Evolutionary conservation across 2,888 invertebrate genomes (phyloP).

Genomic region (Pammene aurita): DNA sequence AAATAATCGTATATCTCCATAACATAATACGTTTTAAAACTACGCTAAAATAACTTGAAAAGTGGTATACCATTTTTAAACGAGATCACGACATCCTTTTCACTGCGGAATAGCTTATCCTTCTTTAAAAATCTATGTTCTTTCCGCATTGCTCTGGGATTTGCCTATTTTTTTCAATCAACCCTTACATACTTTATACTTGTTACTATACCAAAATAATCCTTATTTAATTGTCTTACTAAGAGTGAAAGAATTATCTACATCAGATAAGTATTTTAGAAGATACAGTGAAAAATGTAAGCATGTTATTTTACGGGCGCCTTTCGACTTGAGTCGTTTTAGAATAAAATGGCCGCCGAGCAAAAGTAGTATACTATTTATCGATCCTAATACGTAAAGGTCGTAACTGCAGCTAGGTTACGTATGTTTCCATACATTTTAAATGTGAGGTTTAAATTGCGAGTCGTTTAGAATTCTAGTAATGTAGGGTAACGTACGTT

Average conservation of each 20-base stretch:
- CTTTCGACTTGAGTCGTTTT: constrained; percentile 53
- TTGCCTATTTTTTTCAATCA: neutral
- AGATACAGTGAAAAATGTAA: constrained; percentile 13
- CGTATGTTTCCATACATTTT: neutral
- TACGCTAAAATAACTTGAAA: constrained; percentile 43
- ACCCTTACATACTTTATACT: too few species aligned
- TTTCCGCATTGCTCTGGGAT: neutral
- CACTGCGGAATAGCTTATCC: constrained; percentile 36
- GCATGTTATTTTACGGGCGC: neutral
- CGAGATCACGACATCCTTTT: constrained; percentile 30
- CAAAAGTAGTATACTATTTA: constrained; percentile 76
- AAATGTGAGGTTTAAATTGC: constrained; percentile 3
- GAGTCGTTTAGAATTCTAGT: constrained; percentile 16
- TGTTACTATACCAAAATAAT: neutral
- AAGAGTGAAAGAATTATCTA: neutral
- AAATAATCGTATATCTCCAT: neutral
- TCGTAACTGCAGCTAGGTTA: constrained; percentile 47
- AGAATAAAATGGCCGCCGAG: constrained; percentile 39
- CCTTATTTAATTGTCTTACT: neutral
- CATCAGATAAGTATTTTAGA: neutral
- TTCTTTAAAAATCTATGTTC: constrained; percentile 30
- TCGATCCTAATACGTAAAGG: constrained; percentile 49
- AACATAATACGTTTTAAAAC: constrained; percentile 52
- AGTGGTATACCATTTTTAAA: constrained; percentile 53
- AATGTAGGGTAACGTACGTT: constrained; percentile 9